Conservation (phyloP, 2,797 vertebrate genomes). For the Tragelaphus eurycerus region DNA sequence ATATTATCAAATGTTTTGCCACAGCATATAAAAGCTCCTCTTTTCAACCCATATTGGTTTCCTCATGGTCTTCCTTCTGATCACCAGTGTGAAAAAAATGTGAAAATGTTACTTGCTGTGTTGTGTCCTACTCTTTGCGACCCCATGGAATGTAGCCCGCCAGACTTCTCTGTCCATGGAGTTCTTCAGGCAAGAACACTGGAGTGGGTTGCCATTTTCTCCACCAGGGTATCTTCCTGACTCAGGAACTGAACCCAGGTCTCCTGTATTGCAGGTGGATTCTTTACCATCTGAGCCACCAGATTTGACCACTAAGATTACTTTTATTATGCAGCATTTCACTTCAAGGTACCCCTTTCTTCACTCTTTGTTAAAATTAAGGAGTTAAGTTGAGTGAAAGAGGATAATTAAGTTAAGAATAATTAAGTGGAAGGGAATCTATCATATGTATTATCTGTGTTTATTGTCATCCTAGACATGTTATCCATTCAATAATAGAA, state of each 20-base stretch:
- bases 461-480: no score
- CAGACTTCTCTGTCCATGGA: background rate
- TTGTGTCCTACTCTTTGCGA: background rate
- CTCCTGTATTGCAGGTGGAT: background rate
- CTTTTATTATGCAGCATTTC: background rate
- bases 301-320: background rate
- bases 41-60: background rate
- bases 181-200: background rate
- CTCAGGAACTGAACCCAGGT: background rate
- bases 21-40: background rate
- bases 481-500: background rate
- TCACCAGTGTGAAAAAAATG: background rate
- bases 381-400: background rate
- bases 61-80: background rate
- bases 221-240: background rate
- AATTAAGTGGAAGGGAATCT: background rate
- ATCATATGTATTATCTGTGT: background rate
- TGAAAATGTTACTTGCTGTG: background rate
- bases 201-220: background rate
- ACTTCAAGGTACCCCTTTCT: background rate
- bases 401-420: background rate
- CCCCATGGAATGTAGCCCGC: accelerated
- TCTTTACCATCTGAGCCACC: background rate
- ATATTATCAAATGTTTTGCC: background rate
- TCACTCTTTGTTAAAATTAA: background rate